phyloP scores from a whole-genome alignment of 2,113 vertebrate species.

The Malurus cyaneus region DNA sequence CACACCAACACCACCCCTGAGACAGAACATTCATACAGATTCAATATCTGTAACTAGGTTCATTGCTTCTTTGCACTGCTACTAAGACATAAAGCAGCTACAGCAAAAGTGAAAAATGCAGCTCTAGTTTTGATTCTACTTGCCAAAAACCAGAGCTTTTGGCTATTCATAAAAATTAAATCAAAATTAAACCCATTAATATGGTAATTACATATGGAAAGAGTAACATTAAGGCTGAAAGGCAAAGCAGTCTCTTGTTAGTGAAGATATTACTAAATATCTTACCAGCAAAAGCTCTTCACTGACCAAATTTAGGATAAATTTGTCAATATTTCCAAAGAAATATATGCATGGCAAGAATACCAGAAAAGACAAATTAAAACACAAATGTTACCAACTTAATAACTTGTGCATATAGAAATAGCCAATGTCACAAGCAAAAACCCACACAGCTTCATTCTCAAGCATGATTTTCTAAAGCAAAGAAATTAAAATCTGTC shows the following conservation, averaged over 20 bases:
- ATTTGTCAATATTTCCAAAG: neutral
- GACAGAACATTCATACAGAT: constrained; percentile 39
- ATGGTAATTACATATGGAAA: neutral
- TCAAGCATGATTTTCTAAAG: neutral
- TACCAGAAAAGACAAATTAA: neutral
- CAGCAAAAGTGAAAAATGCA: neutral
- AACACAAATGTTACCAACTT: neutral
- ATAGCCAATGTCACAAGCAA: neutral
- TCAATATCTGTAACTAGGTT: neutral
- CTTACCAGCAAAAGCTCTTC: neutral
- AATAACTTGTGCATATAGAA: neutral
- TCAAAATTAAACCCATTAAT: constrained; percentile 18
- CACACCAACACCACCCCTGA: neutral
- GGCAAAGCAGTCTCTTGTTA: neutral
- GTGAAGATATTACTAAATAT: neutral
- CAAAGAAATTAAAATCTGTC: neutral
- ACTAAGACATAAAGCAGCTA: neutral
- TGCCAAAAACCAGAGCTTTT: neutral
- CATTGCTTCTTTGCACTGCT: neutral
- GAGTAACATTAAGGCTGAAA: neutral
- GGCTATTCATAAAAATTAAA: constrained; percentile 1
- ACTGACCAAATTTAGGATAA: neutral
- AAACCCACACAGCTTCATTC: neutral
- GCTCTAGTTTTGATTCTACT: neutral
- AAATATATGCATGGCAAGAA: neutral